Conservation (phyloP, 2,888 invertebrate species). For the Eupithecia insigniata region DNA sequence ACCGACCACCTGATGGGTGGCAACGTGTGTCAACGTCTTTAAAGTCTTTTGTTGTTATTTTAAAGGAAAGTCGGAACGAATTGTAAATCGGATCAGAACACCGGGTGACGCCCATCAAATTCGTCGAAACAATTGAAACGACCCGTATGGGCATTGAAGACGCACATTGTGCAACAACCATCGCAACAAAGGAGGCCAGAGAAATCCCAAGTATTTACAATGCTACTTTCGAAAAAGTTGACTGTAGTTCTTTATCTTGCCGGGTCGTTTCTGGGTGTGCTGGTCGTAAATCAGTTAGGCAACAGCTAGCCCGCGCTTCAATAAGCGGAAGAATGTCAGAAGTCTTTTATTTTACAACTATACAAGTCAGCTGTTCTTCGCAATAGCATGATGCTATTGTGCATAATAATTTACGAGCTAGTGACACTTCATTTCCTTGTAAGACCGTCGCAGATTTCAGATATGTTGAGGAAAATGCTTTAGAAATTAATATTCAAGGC, state of each 20-base stretch:
- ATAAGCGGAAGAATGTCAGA: slow-evolving; percentile 57
- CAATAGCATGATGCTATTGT: slow-evolving; percentile 50
- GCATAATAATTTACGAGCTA: slow-evolving; percentile 53
- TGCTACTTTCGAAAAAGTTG: slow-evolving; percentile 69
- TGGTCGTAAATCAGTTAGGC: slow-evolving; percentile 75
- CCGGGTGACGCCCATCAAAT: slow-evolving; percentile 74
- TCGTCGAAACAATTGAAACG: slow-evolving; percentile 74
- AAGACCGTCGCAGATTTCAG: slow-evolving; percentile 2
- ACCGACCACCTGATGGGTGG: slow-evolving; percentile 60
- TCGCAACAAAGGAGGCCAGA: slow-evolving; percentile 76
- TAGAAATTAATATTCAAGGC: slow-evolving; percentile 21
- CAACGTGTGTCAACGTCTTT: slow-evolving; percentile 46
- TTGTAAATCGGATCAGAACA: slow-evolving; percentile 76
- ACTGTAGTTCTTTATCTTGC: slow-evolving; percentile 60
- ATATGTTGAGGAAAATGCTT: slow-evolving; percentile 33
- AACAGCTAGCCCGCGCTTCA: slow-evolving; percentile 53
- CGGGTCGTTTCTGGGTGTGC: slow-evolving; percentile 46
- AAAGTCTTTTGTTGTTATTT: slow-evolving; percentile 59
- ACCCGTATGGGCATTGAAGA: slow-evolving; percentile 65
- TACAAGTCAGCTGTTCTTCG: slow-evolving; percentile 57
- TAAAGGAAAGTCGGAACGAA: slow-evolving; percentile 80
- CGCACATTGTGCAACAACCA: slow-evolving; percentile 77
- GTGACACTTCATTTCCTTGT: slow-evolving; percentile 41
- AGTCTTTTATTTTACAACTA: slow-evolving; percentile 50
- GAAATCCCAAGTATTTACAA: slow-evolving; percentile 72